phyloP scores from a whole-genome alignment of 2,888 invertebrate species.

The Achlya flavicornis region DNA sequence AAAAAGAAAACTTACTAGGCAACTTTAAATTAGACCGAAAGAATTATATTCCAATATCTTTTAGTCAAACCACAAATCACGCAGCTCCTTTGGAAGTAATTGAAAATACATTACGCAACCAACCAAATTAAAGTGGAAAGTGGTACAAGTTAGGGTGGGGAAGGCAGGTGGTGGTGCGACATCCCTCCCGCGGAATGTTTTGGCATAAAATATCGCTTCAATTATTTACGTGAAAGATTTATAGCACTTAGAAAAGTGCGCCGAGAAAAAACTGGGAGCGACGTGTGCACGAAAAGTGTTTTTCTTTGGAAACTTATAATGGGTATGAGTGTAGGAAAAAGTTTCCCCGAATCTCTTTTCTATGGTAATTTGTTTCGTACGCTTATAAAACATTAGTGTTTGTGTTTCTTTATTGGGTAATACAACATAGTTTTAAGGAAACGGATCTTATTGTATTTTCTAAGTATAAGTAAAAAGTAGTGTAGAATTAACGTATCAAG shows the following conservation, averaged over 20 bases:
- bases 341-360: conserved; percentile 79
- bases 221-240: conserved; percentile 84
- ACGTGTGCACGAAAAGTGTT: conserved; percentile 84
- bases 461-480: conserved; percentile 16
- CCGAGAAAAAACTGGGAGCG: conserved; percentile 80
- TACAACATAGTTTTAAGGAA: conserved; percentile 26
- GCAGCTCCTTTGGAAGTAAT: conserved; percentile 78
- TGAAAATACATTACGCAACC: conserved; percentile 84
- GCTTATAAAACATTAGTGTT: conserved; percentile 74
- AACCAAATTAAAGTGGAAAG: conserved; percentile 84
- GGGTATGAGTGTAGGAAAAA: conserved; percentile 80
- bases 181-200: conserved; percentile 80
- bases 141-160: conserved; percentile 80
- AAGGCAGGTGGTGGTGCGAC: conserved; percentile 79
- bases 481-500: neutral
- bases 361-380: conserved; percentile 83
- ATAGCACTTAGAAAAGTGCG: conserved; percentile 83
- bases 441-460: neutral
- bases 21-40: conserved; percentile 74
- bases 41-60: conserved; percentile 75
- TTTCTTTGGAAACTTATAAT: conserved; percentile 83
- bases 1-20: too few species aligned
- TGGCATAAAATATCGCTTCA: conserved; percentile 85
- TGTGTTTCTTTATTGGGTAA: conserved; percentile 50
- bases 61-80: conserved; percentile 79